Evolutionary conservation across 2,113 vertebrate species (phyloP), one percentile per base, ranked within the genome.

Genomic region (Furnarius figulus): DNA sequence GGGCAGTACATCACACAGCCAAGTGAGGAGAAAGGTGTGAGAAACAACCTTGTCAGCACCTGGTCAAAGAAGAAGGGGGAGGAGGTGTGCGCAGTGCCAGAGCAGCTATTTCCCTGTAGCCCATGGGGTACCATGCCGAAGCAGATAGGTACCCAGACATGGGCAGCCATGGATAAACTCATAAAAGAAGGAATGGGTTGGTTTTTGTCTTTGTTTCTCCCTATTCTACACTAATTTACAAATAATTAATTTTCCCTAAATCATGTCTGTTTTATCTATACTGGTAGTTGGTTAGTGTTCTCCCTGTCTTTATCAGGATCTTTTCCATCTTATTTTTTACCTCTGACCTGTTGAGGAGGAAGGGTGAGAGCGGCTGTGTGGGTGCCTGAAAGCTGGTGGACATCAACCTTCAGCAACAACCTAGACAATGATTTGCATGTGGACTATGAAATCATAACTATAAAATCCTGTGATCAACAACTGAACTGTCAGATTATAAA

Each of bases 1-100:
- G 16, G 10, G 6, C 15, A 62, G 17, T 31, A 30, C 1, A 5
- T 25, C 4, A 18, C 39, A 35, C 3, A 47, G 17, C 12, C 61
- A 42, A 76, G 15, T 9, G 30, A 61, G 37, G 28, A 1, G 5
- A 16, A 44, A 39, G 9, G 21, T 59, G 35, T 33, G 39, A 74
- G 28, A 40, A 86, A 30, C 39, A 82, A 3, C 14, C 15, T 46
- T 42, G 40, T 0, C 0, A 61, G n/a, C 15, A 30, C 2, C 4
- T 0, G 1, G 9, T 35, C 7, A 15, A n/a, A 52, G 65, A 20
- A 71, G 10, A 56, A 79, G 23, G 4, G 17, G 19, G 14, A 65
- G 15, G 30, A 82, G 16, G 30, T 47, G 27, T 47, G 30, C 5
- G 2, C 12, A 33, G 33, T 9, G 5, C 28, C 2, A 11, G 27